Conservation (phyloP, 2,797 vertebrate genomes). For the Denticeps clupeoides region DNA sequence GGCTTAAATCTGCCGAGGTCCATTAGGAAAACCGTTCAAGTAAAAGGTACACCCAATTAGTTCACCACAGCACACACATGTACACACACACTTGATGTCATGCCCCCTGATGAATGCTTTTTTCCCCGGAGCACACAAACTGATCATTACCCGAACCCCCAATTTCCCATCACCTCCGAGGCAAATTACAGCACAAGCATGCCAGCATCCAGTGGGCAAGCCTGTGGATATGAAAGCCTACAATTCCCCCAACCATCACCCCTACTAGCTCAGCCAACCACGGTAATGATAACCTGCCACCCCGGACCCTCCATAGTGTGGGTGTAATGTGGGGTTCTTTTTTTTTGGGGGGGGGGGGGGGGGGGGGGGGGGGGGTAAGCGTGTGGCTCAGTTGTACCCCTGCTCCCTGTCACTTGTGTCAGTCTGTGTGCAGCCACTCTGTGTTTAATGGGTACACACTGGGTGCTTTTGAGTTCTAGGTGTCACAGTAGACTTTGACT, state of each 20-base stretch:
- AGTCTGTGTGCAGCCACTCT: too few species aligned
- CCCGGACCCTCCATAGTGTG: conserved; percentile 48
- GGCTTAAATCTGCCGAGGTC: too few species aligned
- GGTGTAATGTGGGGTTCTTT: too few species aligned
- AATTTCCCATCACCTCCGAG: conserved; percentile 56
- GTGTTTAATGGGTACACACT: too few species aligned
- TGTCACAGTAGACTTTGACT: too few species aligned
- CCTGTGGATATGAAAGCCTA: conserved; percentile 58
- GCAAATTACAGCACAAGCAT: conserved; percentile 41
- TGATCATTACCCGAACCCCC: conserved; percentile 57
- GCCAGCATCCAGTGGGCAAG: conserved; percentile 41
- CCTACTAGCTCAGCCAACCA: conserved; percentile 47
- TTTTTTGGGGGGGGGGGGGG: too few species aligned
- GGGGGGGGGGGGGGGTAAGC: too few species aligned
- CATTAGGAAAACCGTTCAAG: neutral
- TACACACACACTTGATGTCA: conserved; percentile 37
- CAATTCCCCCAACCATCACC: conserved; percentile 59
- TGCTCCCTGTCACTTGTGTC: too few species aligned
- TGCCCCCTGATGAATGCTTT: conserved; percentile 52
- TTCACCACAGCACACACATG: conserved; percentile 10
- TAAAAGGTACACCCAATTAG: neutral
- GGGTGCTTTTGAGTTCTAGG: too few species aligned
- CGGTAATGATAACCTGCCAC: conserved; percentile 64
- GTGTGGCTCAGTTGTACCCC: too few species aligned
- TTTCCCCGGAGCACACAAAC: conserved; percentile 56